Conservation (phyloP, 53 echinoderm and acorn worm genomes). For the Pentamera pediparva region DNA sequence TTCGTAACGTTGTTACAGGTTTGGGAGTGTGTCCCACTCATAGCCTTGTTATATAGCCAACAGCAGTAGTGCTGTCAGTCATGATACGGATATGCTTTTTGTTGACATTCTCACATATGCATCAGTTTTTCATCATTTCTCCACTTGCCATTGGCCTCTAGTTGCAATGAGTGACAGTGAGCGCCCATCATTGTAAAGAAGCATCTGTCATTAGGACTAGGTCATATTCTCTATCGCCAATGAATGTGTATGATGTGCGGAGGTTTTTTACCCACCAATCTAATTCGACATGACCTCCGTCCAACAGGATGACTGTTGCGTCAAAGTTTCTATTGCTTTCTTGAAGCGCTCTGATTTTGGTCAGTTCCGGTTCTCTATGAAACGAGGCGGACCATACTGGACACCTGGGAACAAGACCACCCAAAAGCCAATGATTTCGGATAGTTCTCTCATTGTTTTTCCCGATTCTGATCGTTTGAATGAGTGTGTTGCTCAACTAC, state of each 20-base stretch:
- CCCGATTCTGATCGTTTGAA: too few species aligned
- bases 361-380: neutral
- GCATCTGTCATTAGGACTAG: too few species aligned
- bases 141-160: neutral
- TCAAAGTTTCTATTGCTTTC: slow-evolving; percentile 4
- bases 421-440: neutral
- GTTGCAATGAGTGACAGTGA: neutral
- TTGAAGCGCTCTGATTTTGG: too few species aligned
- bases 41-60: neutral
- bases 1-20: neutral
- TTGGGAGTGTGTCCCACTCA: too few species aligned
- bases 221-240: neutral
- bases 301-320: neutral
- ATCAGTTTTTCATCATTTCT: neutral
- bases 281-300: neutral
- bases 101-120: too few species aligned
- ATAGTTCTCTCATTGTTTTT: too few species aligned
- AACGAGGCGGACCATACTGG: slow-evolving; percentile 4
- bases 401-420: neutral
- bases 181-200: neutral
- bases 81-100: too few species aligned
- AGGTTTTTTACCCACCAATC: slow-evolving; percentile 3
- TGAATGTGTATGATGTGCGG: neutral
- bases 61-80: too few species aligned
- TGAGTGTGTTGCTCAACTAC: too few species aligned